Conservation (phyloP, 92 coral and sea anemone genomes). For the Porites lobata region DNA sequence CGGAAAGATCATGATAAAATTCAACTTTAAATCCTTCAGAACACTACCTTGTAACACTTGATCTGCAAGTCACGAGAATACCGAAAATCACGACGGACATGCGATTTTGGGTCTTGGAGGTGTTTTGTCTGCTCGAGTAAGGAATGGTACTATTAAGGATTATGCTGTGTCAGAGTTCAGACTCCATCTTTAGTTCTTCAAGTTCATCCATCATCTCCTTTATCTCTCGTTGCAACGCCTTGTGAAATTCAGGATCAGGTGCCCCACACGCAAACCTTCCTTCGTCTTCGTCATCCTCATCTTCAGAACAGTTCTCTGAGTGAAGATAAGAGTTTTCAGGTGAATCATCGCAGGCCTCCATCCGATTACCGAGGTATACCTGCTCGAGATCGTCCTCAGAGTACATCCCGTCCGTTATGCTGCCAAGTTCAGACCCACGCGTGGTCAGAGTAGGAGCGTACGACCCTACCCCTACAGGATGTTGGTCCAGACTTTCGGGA, state of each 20-base stretch:
- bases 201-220: slow-evolving; percentile 84
- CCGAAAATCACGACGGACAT: not conserved
- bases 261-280: slow-evolving; percentile 32
- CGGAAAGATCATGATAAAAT: not conserved
- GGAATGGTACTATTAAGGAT: not conserved
- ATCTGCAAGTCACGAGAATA: not conserved
- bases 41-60: not conserved
- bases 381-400: slow-evolving; percentile 90
- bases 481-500: slow-evolving; percentile 86
- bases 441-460: slow-evolving; percentile 80
- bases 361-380: slow-evolving; percentile 89
- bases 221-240: slow-evolving; percentile 75
- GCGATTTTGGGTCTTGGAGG: not conserved
- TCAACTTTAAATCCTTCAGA: not conserved
- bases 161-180: slow-evolving; percentile 60
- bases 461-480: slow-evolving; percentile 88
- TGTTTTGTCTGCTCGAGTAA: not conserved
- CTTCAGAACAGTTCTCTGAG: slow-evolving; percentile 88
- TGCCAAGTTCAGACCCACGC: slow-evolving; percentile 88
- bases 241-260: slow-evolving; percentile 70
- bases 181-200: slow-evolving; percentile 82
- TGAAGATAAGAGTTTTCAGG: slow-evolving; percentile 91
- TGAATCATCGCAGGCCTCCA: slow-evolving; percentile 94
- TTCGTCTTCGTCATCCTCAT: slow-evolving; percentile 68
- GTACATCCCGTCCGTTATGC: slow-evolving; percentile 84